Percentiles rank a stretch among this genome's conserved stretches.
Conservation (phyloP, 2,113 vertebrate species). For the Orientallactaga bullata region DNA sequence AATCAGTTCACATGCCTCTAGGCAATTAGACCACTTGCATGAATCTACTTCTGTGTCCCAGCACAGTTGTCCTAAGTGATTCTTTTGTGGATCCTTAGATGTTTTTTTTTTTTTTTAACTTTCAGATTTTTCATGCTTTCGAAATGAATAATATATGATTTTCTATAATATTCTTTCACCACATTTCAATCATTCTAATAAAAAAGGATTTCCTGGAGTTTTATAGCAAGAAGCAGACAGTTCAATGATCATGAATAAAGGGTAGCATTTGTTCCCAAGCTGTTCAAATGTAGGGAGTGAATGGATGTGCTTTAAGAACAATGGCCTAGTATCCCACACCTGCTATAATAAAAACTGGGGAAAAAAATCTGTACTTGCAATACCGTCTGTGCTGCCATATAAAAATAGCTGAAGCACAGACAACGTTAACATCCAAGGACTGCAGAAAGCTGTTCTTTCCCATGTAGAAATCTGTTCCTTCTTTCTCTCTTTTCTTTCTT, state of each 20-base stretch:
- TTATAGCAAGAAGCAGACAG: conserved; percentile 74
- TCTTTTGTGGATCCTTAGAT: conserved; percentile 72
- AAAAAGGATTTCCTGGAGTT: conserved; percentile 75
- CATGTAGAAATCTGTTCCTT: conserved; percentile 38
- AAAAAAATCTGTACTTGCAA: conserved; percentile 66
- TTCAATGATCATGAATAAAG: conserved; percentile 77
- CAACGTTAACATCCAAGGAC: conserved; percentile 73
- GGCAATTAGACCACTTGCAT: conserved; percentile 56
- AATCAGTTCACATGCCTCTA: neutral
- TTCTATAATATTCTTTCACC: conserved; percentile 79
- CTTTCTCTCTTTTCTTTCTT: neutral
- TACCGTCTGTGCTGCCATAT: conserved; percentile 69
- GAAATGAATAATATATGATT: conserved; percentile 69
- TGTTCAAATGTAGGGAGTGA: conserved; percentile 69
- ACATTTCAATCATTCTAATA: conserved; percentile 71
- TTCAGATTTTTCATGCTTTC: conserved; percentile 70
- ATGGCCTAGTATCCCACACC: conserved; percentile 56
- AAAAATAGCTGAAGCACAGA: conserved; percentile 78
- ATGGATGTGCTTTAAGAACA: conserved; percentile 60
- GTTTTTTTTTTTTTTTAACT: too few relatives aligned
- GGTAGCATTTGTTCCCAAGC: conserved; percentile 38
- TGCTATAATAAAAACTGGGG: conserved; percentile 73
- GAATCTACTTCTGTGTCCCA: conserved; percentile 64
- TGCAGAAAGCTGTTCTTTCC: conserved; percentile 71
- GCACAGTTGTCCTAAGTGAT: conserved; percentile 73